A percentile compares a stretch with the other conserved stretches of the same genome.
Evolutionary conservation across 2,888 invertebrate genomes (phyloP).

Genomic region (Drosophila macrothrix): DNA sequence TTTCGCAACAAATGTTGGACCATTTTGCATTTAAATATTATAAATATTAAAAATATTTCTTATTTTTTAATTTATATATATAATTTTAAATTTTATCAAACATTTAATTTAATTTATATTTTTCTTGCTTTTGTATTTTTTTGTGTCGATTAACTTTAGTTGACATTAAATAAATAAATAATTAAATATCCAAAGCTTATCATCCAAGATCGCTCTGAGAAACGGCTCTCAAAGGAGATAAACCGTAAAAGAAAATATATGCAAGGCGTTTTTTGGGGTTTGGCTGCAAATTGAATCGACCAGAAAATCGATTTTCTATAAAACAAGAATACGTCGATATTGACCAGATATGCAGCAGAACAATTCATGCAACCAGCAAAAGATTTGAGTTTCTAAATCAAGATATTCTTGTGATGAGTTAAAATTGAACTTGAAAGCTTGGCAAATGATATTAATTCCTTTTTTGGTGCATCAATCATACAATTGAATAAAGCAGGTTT

Average conservation of each 20-base stretch:
- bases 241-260: not conserved
- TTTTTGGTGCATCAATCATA: not conserved
- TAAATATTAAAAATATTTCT: too few species aligned
- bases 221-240: not conserved
- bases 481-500: not conserved
- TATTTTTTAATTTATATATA: too few species aligned
- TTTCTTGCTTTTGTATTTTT: too few species aligned
- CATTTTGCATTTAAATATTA: too few species aligned
- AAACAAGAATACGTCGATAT: not conserved
- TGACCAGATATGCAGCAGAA: not conserved
- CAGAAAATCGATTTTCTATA: not conserved
- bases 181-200: not conserved
- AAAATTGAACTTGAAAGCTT: not conserved
- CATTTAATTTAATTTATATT: too few species aligned
- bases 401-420: not conserved
- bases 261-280: not conserved
- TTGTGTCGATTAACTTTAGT: too few species aligned
- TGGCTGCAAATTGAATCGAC: not conserved
- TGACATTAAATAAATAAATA: too few species aligned
- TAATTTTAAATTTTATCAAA: too few species aligned
- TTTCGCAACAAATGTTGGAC: too few species aligned
- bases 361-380: rapidly evolving
- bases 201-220: not conserved
- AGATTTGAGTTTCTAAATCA: not conserved
- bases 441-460: not conserved